Evolutionary conservation across 1,140 invertebrate genomes (phyloP), one percentile per base, ranked within the genome.

Genomic region (Brachionus calyciflorus): DNA sequence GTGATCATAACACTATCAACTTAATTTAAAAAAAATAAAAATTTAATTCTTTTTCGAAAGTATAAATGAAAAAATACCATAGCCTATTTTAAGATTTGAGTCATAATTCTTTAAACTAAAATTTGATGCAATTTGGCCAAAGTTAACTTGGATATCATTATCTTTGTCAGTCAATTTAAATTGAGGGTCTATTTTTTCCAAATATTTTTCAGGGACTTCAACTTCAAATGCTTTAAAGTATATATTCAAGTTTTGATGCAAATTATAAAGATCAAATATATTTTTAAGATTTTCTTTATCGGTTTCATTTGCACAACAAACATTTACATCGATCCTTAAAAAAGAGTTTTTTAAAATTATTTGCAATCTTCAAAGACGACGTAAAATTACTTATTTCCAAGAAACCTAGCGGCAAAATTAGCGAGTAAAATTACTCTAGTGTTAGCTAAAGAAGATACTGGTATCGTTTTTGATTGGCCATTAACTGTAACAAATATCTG

Each of bases 41-140:
- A 14, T 60, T 12, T 14, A 60, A 60, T 63, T 26, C 10, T 21
- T 21, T 37, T 6, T 37, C 21, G 19, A 63, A 9, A 37, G 21
- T 51, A 51, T 51, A 6, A 51, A n/a, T 51, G 9, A 37, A 63
- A 63, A 19, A 17, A 37, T 65, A 65, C 60, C 3, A 44, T 65
- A 44, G 19, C 41, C 41, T n/a, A 12, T 44, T 24, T 41, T 65
- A 10, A 65, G 40, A 65, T 65, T 65, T 21, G 21, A 12, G 28
- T 65, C 60, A 44, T 65, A 65, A 24, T 65, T 65, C 28, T 65
- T 19, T 26, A 65, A 21, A 21, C 44, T 44, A 19, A 44, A 65
- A 24, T 65, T 24, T 12, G 10, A 24, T 44, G 24, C 24, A 24
- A 65, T 46, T 65, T 37, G 28, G 21, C 24, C 21, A 44, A 24